Evolutionary conservation across 2,113 vertebrate genomes (phyloP), one percentile per base, ranked within the genome.

Genomic region (Illadopsis cleaveri): DNA sequence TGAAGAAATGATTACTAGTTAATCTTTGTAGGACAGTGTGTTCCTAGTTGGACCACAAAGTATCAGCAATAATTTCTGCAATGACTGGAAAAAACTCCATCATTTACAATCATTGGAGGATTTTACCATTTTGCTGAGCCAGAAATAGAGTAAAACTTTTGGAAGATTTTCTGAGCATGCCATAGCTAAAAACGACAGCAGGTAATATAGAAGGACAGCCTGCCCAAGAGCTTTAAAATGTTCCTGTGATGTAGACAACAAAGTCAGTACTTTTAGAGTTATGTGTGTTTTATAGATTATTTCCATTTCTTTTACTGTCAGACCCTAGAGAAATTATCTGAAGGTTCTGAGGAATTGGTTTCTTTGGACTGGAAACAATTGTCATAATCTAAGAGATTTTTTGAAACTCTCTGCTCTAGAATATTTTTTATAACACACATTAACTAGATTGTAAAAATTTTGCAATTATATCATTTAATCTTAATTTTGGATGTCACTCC

Each of bases 11-110:
- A 66, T 90, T 76, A 82, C 88, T 76, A 86, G 73, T 93, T 96
- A 71, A 94, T 97, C 93, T 95, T 96, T 75, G 40, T 66, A 89
- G 86, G 88, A 91, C 84, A 96, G 53, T 53, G 56, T 94, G 81
- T 77, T 93, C 75, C 88, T 76, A 71, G 42, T 85, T 88, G 71
- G 64, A 71, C 40, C 82, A 89, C 94, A n/a, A 66, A 81, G 76
- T 58, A 87, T 62, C 25, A 64, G 69, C 65, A 31, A 48, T 96
- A 77, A 95, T 91, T 90, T 93, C 92, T 95, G 61, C 86, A 95
- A 73, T 79, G 93, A 86, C 65, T 86, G 87, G 78, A 72, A 85
- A 81, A 93, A 60, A 51, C 28, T 40, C 71, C 56, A 72, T 83
- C 53, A 71, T 94, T 93, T 83, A 61, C 37, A 80, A 69, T 87